Evolutionary conservation across 92 coral and sea anemone genomes (phyloP).

Genomic region (Epizoanthus illoricatus): DNA sequence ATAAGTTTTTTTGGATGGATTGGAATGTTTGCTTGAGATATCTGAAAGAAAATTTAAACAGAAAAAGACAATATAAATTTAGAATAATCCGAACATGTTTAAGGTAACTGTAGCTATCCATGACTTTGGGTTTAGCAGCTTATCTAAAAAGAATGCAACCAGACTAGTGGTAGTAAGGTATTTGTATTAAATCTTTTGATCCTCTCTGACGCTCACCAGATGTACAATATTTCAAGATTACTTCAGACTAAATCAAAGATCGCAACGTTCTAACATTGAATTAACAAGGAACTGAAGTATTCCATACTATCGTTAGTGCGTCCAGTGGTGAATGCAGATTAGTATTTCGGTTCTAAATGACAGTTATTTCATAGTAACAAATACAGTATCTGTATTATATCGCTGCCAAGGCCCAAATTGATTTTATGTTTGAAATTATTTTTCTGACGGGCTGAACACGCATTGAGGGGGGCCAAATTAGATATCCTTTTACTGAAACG

Average conservation of each 20-base stretch:
- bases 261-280: no score
- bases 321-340: neutral
- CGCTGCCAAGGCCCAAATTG: conserved; percentile 11
- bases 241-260: neutral
- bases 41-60: neutral
- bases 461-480: conserved; percentile 1
- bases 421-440: neutral
- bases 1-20: no score
- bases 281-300: no score
- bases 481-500: neutral
- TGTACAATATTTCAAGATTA: conserved; percentile 5
- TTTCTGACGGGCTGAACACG: neutral
- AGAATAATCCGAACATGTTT: neutral
- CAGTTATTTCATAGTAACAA: neutral
- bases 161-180: conserved; percentile 20
- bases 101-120: conserved; percentile 1
- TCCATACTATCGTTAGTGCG: neutral
- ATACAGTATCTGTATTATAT: neutral
- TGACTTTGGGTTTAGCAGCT: conserved; percentile 18
- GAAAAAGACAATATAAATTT: neutral
- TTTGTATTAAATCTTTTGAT: conserved; percentile 32
- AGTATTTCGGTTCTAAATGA: neutral
- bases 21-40: neutral
- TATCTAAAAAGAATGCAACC: conserved; percentile 26
- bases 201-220: conserved; percentile 35